A percentile compares a stretch with the other conserved stretches of the same genome.
These are phyloP conservation scores for Gryllus longicercus DNA, from an alignment of 2,888 invertebrate genomes.

Conservation along the genomic window DNA sequence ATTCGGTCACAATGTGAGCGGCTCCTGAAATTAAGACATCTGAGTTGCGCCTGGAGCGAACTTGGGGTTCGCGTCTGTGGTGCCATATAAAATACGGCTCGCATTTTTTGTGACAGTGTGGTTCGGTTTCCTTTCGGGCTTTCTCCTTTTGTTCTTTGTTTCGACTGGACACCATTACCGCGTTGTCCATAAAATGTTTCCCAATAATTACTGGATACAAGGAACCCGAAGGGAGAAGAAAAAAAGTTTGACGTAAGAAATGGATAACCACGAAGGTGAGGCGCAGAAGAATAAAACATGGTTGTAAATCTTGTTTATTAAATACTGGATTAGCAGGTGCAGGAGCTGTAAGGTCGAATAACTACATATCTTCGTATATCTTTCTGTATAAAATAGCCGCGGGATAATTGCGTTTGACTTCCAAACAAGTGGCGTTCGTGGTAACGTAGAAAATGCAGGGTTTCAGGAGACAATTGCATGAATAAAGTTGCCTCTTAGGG, in stretches of 20 bases:
- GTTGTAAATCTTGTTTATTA: neutral
- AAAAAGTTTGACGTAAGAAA: neutral
- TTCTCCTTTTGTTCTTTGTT: neutral
- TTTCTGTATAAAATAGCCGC: no score
- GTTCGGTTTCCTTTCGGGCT: neutral
- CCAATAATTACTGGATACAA: neutral
- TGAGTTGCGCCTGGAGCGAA: neutral
- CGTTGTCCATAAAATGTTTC: neutral
- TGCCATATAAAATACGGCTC: neutral
- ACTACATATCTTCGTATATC: no score
- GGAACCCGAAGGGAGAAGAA: neutral
- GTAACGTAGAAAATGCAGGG: no score
- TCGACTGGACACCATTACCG: neutral
- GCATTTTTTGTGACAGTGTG: neutral
- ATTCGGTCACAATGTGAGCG: neutral
- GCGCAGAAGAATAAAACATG: neutral
- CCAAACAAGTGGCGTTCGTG: no score
- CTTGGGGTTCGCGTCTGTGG: neutral
- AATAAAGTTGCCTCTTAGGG: no score
- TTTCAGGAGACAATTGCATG: no score
- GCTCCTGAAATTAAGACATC: neutral
- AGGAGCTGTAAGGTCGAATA: no score
- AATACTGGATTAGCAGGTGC: no score
- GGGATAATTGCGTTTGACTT: no score
- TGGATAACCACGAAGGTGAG: neutral